Percentiles rank a stretch among this genome's conserved stretches.
Conservation (phyloP, 2,113 vertebrate species). For the Sinocyclocheilus rhinocerous region DNA sequence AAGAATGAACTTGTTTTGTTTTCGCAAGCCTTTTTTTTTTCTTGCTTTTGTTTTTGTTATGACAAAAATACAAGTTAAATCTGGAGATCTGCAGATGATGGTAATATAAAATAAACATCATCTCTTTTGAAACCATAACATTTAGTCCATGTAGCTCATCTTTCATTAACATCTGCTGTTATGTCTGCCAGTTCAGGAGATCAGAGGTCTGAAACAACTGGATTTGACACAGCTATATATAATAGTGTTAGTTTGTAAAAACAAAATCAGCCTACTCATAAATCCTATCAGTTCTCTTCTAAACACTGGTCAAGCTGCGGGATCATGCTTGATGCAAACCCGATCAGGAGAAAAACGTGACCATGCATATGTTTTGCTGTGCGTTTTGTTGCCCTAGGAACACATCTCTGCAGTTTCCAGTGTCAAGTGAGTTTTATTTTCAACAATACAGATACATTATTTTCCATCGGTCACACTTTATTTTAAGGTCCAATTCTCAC, state of each 20-base stretch:
- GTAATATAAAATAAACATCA: constrained; percentile 12
- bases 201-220: constrained; percentile 31
- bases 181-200: constrained; percentile 26
- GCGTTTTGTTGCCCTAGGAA: neutral
- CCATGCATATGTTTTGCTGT: neutral
- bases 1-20: constrained; percentile 20
- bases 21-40: neutral
- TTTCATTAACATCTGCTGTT: constrained; percentile 25
- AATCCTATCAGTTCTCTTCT: constrained; percentile 22
- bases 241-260: constrained; percentile 21
- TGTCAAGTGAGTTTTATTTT: neutral
- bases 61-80: constrained; percentile 21
- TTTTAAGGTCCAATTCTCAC: neutral
- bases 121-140: constrained; percentile 20
- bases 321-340: constrained; percentile 4
- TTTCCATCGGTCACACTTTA: too few species aligned
- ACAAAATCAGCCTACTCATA: constrained; percentile 19
- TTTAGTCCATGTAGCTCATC: neutral
- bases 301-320: constrained; percentile 29
- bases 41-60: constrained; percentile 22
- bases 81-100: constrained; percentile 3
- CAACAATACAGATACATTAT: neutral
- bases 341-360: neutral
- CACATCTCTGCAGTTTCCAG: neutral
- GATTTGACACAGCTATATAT: constrained; percentile 35